phyloP scores from a whole-genome alignment of 2,888 invertebrate species.

The Entomobrya multifasciata region DNA sequence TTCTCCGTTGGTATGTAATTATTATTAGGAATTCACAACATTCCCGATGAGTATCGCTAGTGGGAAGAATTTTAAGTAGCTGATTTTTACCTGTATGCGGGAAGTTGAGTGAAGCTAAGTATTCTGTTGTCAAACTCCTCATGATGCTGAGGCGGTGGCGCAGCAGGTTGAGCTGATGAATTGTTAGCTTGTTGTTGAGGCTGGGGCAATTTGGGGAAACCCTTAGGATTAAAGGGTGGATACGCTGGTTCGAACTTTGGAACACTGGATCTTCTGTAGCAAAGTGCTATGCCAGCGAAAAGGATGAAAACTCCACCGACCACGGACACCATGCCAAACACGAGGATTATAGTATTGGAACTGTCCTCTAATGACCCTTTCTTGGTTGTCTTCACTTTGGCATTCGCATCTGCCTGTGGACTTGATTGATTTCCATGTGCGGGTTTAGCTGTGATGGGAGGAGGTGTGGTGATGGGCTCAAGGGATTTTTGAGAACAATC shows the following conservation, averaged over 20 bases:
- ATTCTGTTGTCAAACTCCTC: constrained; percentile 90
- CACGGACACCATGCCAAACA: constrained; percentile 98
- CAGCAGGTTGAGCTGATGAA: constrained; percentile 61
- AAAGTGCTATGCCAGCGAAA: constrained; percentile 99
- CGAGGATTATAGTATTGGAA: constrained; percentile 98
- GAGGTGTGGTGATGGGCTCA: constrained; percentile 80
- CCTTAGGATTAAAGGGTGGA: constrained; percentile 79
- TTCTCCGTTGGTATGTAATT: constrained; percentile 44
- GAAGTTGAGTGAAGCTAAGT: constrained; percentile 89
- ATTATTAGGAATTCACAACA: neutral
- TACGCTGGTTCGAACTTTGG: constrained; percentile 78
- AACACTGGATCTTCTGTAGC: constrained; percentile 86
- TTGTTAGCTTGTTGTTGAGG: constrained; percentile 52
- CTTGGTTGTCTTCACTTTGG: constrained; percentile 71
- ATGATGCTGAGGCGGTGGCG: constrained; percentile 74
- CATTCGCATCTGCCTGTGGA: constrained; percentile 54
- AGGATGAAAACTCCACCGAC: constrained; percentile 99
- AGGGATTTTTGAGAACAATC: constrained; percentile 92
- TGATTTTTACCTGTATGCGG: constrained; percentile 81
- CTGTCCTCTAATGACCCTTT: constrained; percentile 93
- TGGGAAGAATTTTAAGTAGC: neutral
- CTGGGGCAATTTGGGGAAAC: constrained; percentile 76
- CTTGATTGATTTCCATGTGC: constrained; percentile 44
- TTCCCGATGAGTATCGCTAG: neutral
- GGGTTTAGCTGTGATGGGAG: constrained; percentile 80